phyloP scores from a whole-genome alignment of 2,888 invertebrate genomes.

The Cabera pusaria region DNA sequence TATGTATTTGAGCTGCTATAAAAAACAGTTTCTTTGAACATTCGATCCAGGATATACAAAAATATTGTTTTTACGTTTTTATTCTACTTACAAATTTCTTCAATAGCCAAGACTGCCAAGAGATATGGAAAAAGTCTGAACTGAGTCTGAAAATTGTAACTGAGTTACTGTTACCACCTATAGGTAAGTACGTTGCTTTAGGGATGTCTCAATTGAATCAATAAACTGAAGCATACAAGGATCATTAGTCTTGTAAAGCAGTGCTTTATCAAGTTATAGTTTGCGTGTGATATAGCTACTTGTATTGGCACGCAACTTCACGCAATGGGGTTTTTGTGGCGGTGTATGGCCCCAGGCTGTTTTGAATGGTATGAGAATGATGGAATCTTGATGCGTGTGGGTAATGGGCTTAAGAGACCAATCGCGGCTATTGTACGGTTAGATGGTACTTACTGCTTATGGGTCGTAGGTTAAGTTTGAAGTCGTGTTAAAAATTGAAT shows the following conservation, averaged over 20 bases:
- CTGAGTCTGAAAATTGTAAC: too few species aligned
- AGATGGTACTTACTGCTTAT: constrained; percentile 11
- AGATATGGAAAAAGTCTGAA: too few species aligned
- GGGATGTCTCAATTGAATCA: constrained; percentile 74
- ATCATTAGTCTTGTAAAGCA: constrained; percentile 71
- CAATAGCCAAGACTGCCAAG: too few species aligned
- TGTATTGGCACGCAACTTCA: constrained; percentile 57
- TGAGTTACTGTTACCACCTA: too few species aligned
- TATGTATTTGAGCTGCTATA: too few species aligned
- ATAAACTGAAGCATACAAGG: constrained; percentile 76
- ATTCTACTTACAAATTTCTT: too few species aligned
- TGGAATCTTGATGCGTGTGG: constrained; percentile 18
- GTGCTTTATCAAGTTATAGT: constrained; percentile 58
- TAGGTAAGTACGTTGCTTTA: constrained; percentile 31
- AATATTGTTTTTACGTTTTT: too few species aligned
- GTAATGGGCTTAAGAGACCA: constrained; percentile 15
- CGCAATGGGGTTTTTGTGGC: constrained; percentile 14
- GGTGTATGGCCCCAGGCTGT: constrained; percentile 19
- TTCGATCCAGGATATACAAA: too few species aligned
- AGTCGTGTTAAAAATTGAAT: too few species aligned
- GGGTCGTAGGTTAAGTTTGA: too few species aligned
- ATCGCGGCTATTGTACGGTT: constrained; percentile 10
- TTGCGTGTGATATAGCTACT: constrained; percentile 49
- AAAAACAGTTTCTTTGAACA: too few species aligned
- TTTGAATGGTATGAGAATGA: constrained; percentile 19